Evolutionary conservation across 1,140 invertebrate genomes (phyloP), one percentile per base, ranked within the genome.

Genomic region (Drosophila parvula): DNA sequence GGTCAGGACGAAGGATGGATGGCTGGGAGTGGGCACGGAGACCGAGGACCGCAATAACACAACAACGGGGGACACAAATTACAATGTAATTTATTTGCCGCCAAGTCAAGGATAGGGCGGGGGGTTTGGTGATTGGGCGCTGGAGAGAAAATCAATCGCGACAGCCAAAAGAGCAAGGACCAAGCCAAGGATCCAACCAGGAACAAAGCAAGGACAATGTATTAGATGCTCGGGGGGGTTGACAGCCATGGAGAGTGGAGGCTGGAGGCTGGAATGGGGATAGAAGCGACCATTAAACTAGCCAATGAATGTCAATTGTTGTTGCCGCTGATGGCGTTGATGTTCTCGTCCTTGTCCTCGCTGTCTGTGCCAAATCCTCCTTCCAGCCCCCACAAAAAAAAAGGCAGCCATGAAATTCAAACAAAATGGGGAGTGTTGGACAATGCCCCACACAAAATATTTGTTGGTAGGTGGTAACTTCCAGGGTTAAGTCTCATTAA

Each of bases 71-170:
- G 58, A 90, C 89, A 91, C 89, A 90, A 90, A 90, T 90, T 90
- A 90, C 89, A 85, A 80, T 84, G 81, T 89, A 88, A 90, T 90
- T 90, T 90, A 91, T 91, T 90, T 89, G 84, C 67, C 80, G 80
- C 84, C 84, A 81, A 50, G 36, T 32, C 34, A 38, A 48, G 61
- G 51, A 36, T 27, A 30, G 34, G 64, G 65, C 57, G 6, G 27
- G 0, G 9, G 47, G 5, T 6, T 22, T 36, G 32, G 50, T 53
- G 50, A 53, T 62, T 79, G 64, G 64, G 55, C 76, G 61, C 69
- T 83, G 47, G 27, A 83, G 75, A 86, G 70, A 90, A 81, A 85
- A 91, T 79, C 90, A 90, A 91, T 82, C 79, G 77, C 74, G 65
- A 77, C 67, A 76, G 74, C 70, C 74, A 71, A 82, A 74, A 68